Evolutionary conservation across 2,113 vertebrate species (phyloP).

Genomic region (Apistogramma diplotaenia): DNA sequence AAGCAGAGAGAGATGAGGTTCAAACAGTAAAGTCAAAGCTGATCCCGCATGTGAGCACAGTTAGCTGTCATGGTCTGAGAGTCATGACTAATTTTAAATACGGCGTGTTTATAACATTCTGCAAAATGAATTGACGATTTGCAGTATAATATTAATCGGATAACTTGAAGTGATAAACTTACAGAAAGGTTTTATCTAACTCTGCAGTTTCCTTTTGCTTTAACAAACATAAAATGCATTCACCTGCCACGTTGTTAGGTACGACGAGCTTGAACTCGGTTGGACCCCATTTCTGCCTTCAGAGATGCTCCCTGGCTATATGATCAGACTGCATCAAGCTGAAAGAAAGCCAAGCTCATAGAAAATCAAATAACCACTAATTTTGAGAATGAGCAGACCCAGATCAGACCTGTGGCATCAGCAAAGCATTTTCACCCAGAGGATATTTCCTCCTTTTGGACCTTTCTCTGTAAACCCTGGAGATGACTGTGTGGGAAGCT

Average conservation of each 20-base stretch:
- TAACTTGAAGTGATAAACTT: too few species aligned
- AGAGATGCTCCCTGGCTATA: neutral
- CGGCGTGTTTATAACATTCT: neutral
- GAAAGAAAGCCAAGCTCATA: too few species aligned
- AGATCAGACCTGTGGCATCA: too few species aligned
- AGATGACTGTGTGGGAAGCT: too few species aligned
- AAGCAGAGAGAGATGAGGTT: conserved; percentile 23
- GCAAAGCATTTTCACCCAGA: too few species aligned
- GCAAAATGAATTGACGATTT: neutral
- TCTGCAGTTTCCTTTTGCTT: neutral
- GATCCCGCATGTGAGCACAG: neutral
- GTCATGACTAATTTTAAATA: neutral
- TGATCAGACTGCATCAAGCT: too few species aligned
- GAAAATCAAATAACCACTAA: too few species aligned
- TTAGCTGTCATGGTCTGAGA: neutral
- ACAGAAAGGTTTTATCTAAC: neutral
- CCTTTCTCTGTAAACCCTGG: too few species aligned
- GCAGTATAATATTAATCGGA: neutral
- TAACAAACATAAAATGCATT: neutral
- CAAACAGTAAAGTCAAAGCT: conserved; percentile 16
- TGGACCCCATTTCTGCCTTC: neutral
- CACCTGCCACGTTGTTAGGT: neutral
- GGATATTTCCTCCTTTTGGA: too few species aligned
- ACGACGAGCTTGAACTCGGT: neutral
- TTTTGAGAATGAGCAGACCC: too few species aligned